Conservation (phyloP, 2,888 invertebrate genomes). For the Thecocarcelia acutangulata region DNA sequence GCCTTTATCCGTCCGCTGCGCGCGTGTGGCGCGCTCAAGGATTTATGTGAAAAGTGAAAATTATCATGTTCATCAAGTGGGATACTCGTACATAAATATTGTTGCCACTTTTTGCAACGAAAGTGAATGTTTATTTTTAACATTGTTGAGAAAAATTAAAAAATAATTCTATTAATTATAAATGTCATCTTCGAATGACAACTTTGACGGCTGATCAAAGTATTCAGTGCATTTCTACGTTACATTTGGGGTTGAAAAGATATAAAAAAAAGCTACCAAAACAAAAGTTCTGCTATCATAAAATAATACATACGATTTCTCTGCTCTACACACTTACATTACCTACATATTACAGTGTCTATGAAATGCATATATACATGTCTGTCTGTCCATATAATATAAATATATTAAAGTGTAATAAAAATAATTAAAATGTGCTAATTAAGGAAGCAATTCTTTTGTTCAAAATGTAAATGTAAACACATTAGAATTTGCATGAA, state of each 20-base stretch:
- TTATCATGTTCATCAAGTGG: not conserved
- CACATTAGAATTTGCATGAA: not conserved
- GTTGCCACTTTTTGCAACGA: not conserved
- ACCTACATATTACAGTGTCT: not conserved
- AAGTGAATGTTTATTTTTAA: conserved; percentile 4
- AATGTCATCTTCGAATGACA: too few relatives aligned
- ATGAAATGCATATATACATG: not conserved
- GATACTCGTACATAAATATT: not conserved
- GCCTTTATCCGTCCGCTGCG: not conserved
- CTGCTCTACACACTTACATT: not conserved
- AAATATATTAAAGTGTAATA: not conserved
- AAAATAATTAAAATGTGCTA: conserved; percentile 39
- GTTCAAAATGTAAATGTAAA: conserved; percentile 22
- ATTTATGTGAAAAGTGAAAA: conserved; percentile 16
- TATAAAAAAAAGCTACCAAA: not conserved
- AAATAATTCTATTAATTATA: too few relatives aligned
- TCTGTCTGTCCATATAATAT: not conserved
- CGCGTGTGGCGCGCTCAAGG: not conserved
- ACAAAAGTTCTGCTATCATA: not conserved
- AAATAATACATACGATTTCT: not conserved
- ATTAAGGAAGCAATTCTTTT: conserved; percentile 19
- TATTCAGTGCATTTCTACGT: too few relatives aligned
- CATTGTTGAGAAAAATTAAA: not conserved
- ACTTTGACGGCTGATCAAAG: too few relatives aligned
- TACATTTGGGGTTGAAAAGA: too few relatives aligned